Evolutionary conservation across 2,797 vertebrate species (phyloP).

Genomic region (Lagocephalus sceleratus): DNA sequence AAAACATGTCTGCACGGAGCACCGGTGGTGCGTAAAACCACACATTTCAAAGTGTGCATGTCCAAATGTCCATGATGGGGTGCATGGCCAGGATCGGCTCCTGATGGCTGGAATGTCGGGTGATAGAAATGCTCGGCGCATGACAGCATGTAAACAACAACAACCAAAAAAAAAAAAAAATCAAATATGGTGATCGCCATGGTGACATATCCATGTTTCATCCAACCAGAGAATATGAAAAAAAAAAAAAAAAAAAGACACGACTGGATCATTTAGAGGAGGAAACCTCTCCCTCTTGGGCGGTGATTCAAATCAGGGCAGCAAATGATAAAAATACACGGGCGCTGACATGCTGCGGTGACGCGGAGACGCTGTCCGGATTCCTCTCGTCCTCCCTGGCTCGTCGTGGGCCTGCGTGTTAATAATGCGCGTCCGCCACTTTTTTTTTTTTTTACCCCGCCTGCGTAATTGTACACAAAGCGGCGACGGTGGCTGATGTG

Average conservation of each 20-base stretch:
- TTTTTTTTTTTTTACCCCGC: no score
- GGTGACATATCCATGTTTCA: slow-evolving; percentile 62
- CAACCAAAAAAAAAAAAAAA: no score
- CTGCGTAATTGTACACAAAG: slow-evolving; percentile 51
- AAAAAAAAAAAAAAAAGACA: slow-evolving; percentile 29
- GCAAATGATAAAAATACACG: slow-evolving; percentile 30
- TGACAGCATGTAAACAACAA: slow-evolving; percentile 79
- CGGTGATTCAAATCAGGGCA: slow-evolving; percentile 31
- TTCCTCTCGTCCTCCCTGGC: slow-evolving; percentile 14
- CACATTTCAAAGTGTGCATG: slow-evolving; percentile 38
- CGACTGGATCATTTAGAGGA: slow-evolving; percentile 30
- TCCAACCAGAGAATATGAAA: slow-evolving; percentile 52
- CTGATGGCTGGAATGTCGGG: slow-evolving; percentile 68
- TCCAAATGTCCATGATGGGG: slow-evolving; percentile 57
- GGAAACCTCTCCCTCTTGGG: not conserved
- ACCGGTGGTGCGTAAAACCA: slow-evolving; percentile 16
- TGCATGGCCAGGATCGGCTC: slow-evolving; percentile 54
- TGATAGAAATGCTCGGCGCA: slow-evolving; percentile 73
- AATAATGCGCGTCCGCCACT: slow-evolving; percentile 37
- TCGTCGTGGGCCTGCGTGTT: slow-evolving; percentile 46
- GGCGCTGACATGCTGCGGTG: slow-evolving; percentile 35
- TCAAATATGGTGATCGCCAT: slow-evolving; percentile 74
- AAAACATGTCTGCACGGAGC: not conserved
- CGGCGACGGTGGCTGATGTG: slow-evolving; percentile 59
- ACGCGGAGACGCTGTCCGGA: slow-evolving; percentile 37